These are phyloP conservation scores for Bombus waltoni DNA, from an alignment of 1,140 invertebrate genomes.

Conservation along the genomic window DNA sequence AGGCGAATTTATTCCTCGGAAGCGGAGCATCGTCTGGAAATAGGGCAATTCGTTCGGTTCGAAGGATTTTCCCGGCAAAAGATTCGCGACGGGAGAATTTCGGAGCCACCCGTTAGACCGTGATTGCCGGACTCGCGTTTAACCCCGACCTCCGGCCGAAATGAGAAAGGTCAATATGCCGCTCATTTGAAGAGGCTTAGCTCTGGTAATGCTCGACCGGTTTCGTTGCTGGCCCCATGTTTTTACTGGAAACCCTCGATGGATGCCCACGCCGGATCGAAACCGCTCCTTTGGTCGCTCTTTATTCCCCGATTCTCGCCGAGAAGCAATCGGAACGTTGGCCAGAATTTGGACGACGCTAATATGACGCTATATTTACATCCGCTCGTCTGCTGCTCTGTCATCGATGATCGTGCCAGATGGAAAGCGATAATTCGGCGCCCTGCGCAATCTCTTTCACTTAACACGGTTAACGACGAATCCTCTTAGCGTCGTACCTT, in stretches of 20 bases:
- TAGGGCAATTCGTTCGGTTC: neutral
- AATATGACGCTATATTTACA: too few species aligned
- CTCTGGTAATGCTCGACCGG: neutral
- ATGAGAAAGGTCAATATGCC: conserved; percentile 29
- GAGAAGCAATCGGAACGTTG: too few species aligned
- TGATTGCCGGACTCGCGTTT: conserved; percentile 8
- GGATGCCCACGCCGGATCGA: neutral
- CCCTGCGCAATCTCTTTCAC: neutral
- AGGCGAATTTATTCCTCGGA: neutral
- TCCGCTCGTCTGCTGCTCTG: too few species aligned
- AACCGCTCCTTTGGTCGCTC: neutral
- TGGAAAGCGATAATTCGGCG: too few species aligned
- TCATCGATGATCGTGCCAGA: too few species aligned
- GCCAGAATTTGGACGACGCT: neutral
- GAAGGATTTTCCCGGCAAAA: neutral
- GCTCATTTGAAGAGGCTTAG: conserved; percentile 13
- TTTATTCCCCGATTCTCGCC: neutral
- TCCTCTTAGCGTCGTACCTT: neutral
- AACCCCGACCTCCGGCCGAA: neutral
- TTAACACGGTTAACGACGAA: neutral
- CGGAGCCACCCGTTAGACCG: neutral
- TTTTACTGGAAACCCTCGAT: neutral
- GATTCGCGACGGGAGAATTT: neutral
- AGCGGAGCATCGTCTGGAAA: neutral
- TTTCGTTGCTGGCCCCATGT: conserved; percentile 5